Base-by-base conservation (phyloP, 2,113 vertebrate species). In the Microcebus lehilahytsara region DNA sequence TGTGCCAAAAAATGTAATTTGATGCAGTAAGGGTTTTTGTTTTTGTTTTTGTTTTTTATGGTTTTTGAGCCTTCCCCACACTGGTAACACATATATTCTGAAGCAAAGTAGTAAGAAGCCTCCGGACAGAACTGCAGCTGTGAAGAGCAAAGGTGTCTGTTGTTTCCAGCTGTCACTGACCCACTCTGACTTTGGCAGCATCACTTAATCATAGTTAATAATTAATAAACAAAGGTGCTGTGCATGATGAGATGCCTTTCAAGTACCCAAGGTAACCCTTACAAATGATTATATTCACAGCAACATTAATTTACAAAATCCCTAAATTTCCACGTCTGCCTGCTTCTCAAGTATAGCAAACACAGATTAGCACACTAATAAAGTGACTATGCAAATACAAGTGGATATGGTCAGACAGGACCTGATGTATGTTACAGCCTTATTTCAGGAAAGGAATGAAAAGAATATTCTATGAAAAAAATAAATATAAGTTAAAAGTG, bases 91-190 rank as follows among this genome's bases (percentile, higher is more conserved):
- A 12, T 6, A 14, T 20, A 13, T 32, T 83, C 25, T 56, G 27
- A n/a, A 53, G 34, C 3, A 23, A 37, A 56, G 4, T 1, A 16
- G 30, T 2, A 30, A n/a, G 0, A 56, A 75, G n/a, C 3, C 11
- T 27, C 19, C 1, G 4, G n/a, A 51, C 9, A 27, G 37, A 34
- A 32, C 17, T 2, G 19, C 71, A 5, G 12, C 22, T 62, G 56
- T 30, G 51, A 22, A 27, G 17, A 42, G 9, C 19, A 37, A n/a
- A 49, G 51, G 8, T 17, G 10, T 69, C 46, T 49, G 40, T 9
- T 51, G 9, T n/a, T 49, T 72, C 27, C 62, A 86, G 53, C 42
- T 9, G 2, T 64, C 23, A 10, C 10, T 19, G 56, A 64, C 34
- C 46, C 16, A 4, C 58, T 30, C 40, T 37, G 42, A 67, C 58